A percentile compares a stretch with the other conserved stretches of the same genome.
Evolutionary conservation across 2,113 vertebrate genomes (phyloP).

Genomic region (Centropus bengalensis): DNA sequence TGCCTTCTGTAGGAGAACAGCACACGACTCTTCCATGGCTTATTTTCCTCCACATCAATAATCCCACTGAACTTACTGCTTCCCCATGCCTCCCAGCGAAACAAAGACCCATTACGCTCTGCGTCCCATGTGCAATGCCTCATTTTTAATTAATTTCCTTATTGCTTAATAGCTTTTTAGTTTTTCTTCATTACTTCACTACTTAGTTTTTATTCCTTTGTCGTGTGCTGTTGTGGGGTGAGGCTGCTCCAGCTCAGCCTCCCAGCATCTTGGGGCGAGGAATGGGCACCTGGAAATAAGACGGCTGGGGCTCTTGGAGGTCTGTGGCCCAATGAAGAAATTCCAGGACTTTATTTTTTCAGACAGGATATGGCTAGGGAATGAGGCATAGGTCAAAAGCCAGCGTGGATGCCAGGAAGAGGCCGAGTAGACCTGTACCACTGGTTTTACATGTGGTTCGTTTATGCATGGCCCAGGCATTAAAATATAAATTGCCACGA

Average conservation of each 20-base stretch:
- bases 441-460: not conserved
- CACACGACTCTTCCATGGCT: not conserved
- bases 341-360: not conserved
- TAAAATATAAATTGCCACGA: not conserved
- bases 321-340: not conserved
- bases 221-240: not conserved
- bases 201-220: not conserved
- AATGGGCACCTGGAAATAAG: not conserved
- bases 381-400: not conserved
- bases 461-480: not conserved
- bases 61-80: not conserved
- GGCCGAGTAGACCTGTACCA: not conserved
- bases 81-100: no score
- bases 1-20: rapidly evolving
- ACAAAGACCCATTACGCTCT: rapidly evolving
- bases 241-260: not conserved
- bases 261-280: not conserved
- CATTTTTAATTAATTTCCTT: not conserved
- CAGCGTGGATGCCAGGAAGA: not conserved
- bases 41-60: rapidly evolving
- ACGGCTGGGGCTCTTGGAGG: rapidly evolving
- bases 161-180: not conserved
- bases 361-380: not conserved
- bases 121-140: not conserved
- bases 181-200: no score